phyloP scores from a whole-genome alignment of 2,888 invertebrate species.

The Machimus rusticus region DNA sequence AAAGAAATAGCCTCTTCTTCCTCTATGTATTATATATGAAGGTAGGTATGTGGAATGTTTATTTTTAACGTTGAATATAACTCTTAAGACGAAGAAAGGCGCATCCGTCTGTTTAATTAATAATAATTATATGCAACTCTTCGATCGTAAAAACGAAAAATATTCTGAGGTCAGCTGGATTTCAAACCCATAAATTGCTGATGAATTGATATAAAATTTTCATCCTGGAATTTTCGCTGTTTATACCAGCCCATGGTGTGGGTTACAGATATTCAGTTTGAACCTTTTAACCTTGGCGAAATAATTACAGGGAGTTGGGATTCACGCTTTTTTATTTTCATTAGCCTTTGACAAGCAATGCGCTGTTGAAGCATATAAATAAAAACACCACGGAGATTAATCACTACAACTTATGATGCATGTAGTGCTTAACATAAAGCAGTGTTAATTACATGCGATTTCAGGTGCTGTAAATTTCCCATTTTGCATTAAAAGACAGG shows the following conservation, averaged over 20 bases:
- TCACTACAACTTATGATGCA: not conserved
- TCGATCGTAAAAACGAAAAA: not conserved
- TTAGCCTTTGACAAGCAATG: not conserved
- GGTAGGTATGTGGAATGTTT: too few relatives aligned
- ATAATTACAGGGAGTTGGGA: not conserved
- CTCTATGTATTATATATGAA: too few relatives aligned
- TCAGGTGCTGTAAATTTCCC: not conserved
- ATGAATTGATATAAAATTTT: not conserved
- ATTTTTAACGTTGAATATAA: not conserved
- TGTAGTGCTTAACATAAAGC: not conserved
- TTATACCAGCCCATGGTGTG: not conserved
- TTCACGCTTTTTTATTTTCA: not conserved
- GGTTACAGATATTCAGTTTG: not conserved
- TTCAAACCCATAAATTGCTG: not conserved
- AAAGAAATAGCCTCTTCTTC: too few relatives aligned
- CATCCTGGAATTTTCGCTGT: not conserved
- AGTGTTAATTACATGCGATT: not conserved
- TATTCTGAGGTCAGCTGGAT: not conserved
- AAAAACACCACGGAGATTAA: not conserved
- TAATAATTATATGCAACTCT: not conserved
- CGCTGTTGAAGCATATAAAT: not conserved
- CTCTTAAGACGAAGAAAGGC: not conserved
- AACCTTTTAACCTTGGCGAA: not conserved
- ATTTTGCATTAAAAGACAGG: not conserved
- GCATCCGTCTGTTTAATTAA: not conserved